Conservation (phyloP, 2,888 invertebrate species). For the Cordilura impudica region DNA sequence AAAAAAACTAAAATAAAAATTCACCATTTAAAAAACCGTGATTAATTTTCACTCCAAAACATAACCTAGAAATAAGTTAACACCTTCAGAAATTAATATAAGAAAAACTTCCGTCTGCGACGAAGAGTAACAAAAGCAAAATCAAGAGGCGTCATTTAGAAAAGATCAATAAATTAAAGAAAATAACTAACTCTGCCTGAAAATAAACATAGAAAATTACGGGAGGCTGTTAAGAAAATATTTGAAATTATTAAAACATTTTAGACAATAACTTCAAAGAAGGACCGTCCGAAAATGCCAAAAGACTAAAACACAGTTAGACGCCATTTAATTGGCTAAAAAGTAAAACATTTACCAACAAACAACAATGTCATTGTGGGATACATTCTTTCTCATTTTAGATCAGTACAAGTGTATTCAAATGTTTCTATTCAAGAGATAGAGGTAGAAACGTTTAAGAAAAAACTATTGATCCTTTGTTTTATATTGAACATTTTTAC, state of each 20-base stretch:
- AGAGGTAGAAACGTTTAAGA: neutral
- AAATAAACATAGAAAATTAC: neutral
- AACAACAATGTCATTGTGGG: constrained; percentile 49
- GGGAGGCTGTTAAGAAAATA: constrained; percentile 46
- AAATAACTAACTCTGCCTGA: constrained; percentile 2
- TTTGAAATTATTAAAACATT: constrained; percentile 61
- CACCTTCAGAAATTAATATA: constrained; percentile 14
- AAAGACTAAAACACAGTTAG: constrained; percentile 44
- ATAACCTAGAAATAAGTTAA: constrained; percentile 35
- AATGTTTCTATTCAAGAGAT: neutral
- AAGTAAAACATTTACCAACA: constrained; percentile 42
- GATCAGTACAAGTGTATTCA: constrained; percentile 51
- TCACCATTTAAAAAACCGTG: constrained; percentile 29
- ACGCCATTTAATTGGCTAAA: constrained; percentile 64
- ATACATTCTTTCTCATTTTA: constrained; percentile 39
- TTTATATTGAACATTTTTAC: constrained; percentile 13
- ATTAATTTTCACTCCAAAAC: constrained; percentile 40
- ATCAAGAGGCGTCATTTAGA: constrained; percentile 23
- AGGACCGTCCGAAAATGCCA: neutral
- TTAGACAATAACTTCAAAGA: constrained; percentile 38
- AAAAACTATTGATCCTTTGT: constrained; percentile 41
- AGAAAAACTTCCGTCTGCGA: constrained; percentile 26
- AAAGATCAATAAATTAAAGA: constrained; percentile 32
- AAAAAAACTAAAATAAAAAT: neutral
- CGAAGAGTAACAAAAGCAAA: too few species aligned